phyloP scores from a whole-genome alignment of 2,113 vertebrate species.

The Platysteira castanea region DNA sequence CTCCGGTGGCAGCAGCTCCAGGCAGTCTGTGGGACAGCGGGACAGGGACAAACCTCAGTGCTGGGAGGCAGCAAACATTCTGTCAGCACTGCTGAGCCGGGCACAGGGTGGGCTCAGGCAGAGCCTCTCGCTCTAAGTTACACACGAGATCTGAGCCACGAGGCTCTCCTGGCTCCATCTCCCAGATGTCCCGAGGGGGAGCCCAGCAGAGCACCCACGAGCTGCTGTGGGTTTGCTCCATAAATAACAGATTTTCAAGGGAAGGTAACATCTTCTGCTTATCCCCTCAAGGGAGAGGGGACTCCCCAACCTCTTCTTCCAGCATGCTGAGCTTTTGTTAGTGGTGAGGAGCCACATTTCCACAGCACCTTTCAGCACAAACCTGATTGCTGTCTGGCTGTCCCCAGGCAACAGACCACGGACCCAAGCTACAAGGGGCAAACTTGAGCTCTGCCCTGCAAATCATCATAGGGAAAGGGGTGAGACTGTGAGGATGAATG shows the following conservation, averaged over 20 bases:
- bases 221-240: not conserved
- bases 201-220: not conserved
- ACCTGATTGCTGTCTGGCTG: rapidly evolving
- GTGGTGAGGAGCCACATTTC: not conserved
- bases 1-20: constrained; percentile 54
- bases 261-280: not conserved
- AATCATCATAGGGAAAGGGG: rapidly evolving
- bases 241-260: not conserved
- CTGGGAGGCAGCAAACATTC: not conserved
- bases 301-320: not conserved
- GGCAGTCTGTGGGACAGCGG: constrained; percentile 56
- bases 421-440: not conserved
- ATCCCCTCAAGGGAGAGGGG: rapidly evolving
- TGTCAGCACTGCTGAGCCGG: rapidly evolving
- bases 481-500: not conserved
- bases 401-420: not conserved
- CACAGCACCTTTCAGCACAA: not conserved
- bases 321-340: not conserved
- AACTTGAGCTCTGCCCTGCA: not conserved
- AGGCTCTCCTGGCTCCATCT: not conserved
- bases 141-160: rapidly evolving
- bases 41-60: not conserved
- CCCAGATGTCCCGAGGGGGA: not conserved
- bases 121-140: not conserved
- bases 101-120: not conserved